Conservation (phyloP, 1,140 invertebrate species). For the Drosophila kanapiae region DNA sequence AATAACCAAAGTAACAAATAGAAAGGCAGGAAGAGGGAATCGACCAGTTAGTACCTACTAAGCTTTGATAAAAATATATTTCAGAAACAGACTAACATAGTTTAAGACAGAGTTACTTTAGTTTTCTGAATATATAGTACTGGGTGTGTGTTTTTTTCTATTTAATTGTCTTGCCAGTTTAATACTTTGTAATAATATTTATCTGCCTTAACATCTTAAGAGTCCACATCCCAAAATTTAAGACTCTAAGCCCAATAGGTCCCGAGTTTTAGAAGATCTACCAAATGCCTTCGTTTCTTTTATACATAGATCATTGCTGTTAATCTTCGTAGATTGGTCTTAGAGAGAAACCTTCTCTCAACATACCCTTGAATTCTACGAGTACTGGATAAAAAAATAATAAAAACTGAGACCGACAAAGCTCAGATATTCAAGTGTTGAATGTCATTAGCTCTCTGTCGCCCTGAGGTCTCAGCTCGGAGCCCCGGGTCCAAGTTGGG, state of each 20-base stretch:
- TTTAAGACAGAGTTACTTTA: too few relatives aligned
- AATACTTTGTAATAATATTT: too few relatives aligned
- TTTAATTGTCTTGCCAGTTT: not conserved
- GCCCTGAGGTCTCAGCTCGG: constrained; percentile 57
- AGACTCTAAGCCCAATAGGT: not conserved
- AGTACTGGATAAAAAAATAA: constrained; percentile 9
- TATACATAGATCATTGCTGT: not conserved
- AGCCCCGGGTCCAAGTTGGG: constrained; percentile 26
- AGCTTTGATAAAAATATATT: not conserved
- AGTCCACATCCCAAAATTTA: not conserved
- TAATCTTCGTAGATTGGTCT: too few relatives aligned
- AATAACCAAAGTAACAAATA: not conserved
- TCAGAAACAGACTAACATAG: too few relatives aligned
- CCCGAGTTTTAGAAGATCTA: not conserved
- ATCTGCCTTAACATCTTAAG: too few relatives aligned
- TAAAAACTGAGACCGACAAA: constrained; percentile 40
- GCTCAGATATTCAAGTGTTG: constrained; percentile 56
- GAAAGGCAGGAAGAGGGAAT: not conserved
- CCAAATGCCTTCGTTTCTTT: not conserved
- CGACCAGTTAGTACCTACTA: not conserved
- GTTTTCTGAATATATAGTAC: too few relatives aligned
- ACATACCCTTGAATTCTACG: not conserved
- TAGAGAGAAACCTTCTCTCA: too few relatives aligned
- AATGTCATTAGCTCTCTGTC: constrained; percentile 78
- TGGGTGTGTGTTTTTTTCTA: not conserved